Percentiles rank a stretch among this genome's conserved stretches.
Evolutionary conservation across 2,113 vertebrate species (phyloP).

Genomic region (Mustela nigripes): DNA sequence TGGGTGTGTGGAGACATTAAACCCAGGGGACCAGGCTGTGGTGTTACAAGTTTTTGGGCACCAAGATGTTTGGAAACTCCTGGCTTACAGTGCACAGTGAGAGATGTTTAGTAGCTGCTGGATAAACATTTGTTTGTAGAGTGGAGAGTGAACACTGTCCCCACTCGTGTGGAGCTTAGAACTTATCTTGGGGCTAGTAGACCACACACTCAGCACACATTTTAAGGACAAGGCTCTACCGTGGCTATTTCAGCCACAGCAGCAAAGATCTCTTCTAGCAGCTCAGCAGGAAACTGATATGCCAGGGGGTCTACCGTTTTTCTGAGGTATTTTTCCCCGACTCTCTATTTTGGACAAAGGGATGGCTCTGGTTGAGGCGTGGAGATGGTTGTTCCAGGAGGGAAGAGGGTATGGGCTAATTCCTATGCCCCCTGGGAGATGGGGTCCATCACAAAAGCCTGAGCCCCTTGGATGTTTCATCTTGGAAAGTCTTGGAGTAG

Average conservation of each 20-base stretch:
- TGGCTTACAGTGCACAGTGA: fast-evolving
- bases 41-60: neutral
- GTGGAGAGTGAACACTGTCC: neutral
- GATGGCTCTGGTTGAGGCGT: neutral
- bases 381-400: neutral
- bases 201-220: neutral
- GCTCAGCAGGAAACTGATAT: neutral
- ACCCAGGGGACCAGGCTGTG: neutral
- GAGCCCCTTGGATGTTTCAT: neutral
- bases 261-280: neutral
- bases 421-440: neutral
- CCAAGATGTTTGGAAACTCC: fast-evolving
- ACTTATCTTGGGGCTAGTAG: fast-evolving
- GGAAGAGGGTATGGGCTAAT: neutral
- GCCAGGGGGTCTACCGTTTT: neutral
- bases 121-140: no score
- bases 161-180: neutral
- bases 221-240: fast-evolving
- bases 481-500: neutral
- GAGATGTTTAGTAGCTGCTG: neutral
- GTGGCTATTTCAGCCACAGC: fast-evolving
- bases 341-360: neutral
- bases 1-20: fast-evolving
- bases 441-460: fast-evolving
- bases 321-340: neutral